These are phyloP conservation scores for Pollenia amentaria DNA, from an alignment of 2,888 invertebrate genomes.

Conservation along the genomic window DNA sequence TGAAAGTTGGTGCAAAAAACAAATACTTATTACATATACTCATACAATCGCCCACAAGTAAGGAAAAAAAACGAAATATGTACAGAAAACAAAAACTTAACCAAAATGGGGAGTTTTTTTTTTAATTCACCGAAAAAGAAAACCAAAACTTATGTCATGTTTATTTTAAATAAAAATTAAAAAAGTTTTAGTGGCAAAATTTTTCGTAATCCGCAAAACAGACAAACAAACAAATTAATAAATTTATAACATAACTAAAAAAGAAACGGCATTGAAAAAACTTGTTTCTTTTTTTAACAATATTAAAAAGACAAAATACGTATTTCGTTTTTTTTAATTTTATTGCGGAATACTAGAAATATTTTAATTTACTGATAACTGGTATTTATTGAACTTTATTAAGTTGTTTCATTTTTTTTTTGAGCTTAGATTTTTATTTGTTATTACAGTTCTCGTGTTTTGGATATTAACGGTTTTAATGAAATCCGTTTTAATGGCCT, in stretches of 20 bases:
- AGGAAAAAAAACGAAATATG: slow-evolving; percentile 4
- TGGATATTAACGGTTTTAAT: slow-evolving; percentile 27
- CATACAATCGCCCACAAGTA: slow-evolving; percentile 40
- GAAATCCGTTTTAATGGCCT: slow-evolving; percentile 38
- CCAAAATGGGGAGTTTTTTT: slow-evolving; percentile 18
- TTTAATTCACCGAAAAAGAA: background rate
- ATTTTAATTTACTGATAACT: slow-evolving; percentile 23
- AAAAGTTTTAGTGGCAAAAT: slow-evolving; percentile 15
- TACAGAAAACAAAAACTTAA: slow-evolving; percentile 9
- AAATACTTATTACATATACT: background rate
- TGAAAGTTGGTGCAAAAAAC: slow-evolving; percentile 2
- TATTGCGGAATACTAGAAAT: background rate
- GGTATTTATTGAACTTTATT: slow-evolving; percentile 26
- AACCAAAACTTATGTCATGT: slow-evolving; percentile 56
- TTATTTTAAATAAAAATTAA: slow-evolving; percentile 36
- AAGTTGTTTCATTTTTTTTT: background rate
- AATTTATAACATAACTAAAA: slow-evolving; percentile 10
- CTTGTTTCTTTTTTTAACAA: slow-evolving; percentile 45
- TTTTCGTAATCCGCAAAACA: slow-evolving; percentile 7
- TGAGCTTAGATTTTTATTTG: background rate
- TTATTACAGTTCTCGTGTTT: slow-evolving; percentile 19
- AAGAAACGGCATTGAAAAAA: slow-evolving; percentile 68
- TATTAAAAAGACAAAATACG: background rate
- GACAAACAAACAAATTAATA: slow-evolving; percentile 17
- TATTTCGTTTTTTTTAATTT: slow-evolving; percentile 3